A percentile compares a stretch with the other conserved stretches of the same genome.
These are phyloP conservation scores for Crocidura indochinensis DNA, from an alignment of 2,797 vertebrate species.

Conservation along the genomic window DNA sequence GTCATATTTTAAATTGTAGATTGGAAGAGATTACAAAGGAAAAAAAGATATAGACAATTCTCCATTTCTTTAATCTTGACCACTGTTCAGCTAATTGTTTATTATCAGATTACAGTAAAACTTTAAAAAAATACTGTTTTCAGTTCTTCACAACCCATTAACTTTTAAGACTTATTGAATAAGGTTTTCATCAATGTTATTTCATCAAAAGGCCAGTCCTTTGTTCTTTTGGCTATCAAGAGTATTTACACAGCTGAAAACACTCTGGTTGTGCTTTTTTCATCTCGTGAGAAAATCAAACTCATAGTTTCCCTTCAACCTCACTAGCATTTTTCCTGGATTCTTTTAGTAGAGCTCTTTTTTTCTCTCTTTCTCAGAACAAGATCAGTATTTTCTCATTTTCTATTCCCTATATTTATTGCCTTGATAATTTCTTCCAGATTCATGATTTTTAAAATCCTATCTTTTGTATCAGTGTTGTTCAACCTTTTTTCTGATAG, in stretches of 20 bases:
- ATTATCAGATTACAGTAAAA: not conserved
- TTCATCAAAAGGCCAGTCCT: not conserved
- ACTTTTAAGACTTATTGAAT: not conserved
- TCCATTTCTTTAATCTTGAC: conserved; percentile 20
- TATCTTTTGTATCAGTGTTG: not conserved
- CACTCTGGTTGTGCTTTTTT: not conserved
- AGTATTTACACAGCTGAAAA: not conserved
- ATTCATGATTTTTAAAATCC: conserved; percentile 40
- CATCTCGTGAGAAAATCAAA: not conserved
- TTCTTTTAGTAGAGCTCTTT: not conserved
- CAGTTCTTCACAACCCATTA: not conserved
- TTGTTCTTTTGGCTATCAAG: not conserved
- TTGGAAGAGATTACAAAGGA: conserved; percentile 3
- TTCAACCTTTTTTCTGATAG: too few species aligned
- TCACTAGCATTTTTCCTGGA: not conserved
- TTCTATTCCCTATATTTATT: conserved; percentile 10
- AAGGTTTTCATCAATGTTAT: not conserved
- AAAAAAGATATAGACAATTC: not conserved
- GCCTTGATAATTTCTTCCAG: conserved; percentile 38
- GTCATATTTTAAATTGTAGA: too few species aligned
- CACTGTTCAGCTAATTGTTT: not conserved
- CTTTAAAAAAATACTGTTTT: conserved; percentile 11
- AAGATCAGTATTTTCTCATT: not conserved
- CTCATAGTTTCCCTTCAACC: not conserved
- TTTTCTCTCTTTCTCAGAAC: not conserved